Evolutionary conservation across 2,113 vertebrate genomes (phyloP).

Genomic region (Antennarius striatus): DNA sequence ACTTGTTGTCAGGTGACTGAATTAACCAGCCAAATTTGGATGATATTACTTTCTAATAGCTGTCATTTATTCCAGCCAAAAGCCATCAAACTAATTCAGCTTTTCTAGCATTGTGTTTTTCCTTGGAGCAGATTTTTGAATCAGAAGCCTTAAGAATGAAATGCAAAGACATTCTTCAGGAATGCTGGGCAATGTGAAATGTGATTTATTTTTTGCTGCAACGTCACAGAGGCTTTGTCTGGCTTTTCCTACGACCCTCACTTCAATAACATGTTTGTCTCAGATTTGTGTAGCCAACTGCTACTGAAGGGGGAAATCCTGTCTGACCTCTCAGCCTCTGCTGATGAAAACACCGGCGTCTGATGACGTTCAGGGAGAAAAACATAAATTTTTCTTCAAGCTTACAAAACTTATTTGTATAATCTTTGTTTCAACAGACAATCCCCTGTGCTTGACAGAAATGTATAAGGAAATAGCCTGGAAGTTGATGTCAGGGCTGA

Average conservation of each 20-base stretch:
- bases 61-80: not conserved
- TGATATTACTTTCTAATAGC: not conserved
- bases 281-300: constrained; percentile 56
- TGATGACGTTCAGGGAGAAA: constrained; percentile 49
- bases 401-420: constrained; percentile 33
- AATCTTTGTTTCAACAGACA: constrained; percentile 60
- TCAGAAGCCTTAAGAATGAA: constrained; percentile 35
- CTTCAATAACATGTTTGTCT: constrained; percentile 70
- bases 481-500: constrained; percentile 16
- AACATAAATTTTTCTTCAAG: constrained; percentile 46
- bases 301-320: constrained; percentile 70
- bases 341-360: constrained; percentile 54
- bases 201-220: constrained; percentile 54
- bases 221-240: constrained; percentile 66
- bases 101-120: not conserved
- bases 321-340: constrained; percentile 52
- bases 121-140: constrained; percentile 13
- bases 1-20: not conserved
- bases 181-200: constrained; percentile 57
- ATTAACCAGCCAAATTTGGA: not conserved
- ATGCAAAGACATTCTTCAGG: constrained; percentile 43
- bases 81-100: not conserved
- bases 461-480: not conserved
- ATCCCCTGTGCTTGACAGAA: not conserved
- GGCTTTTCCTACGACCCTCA: constrained; percentile 60